Evolutionary conservation across 2,888 invertebrate genomes (phyloP), one percentile per base, ranked within the genome.

Genomic region (Xanthorhoe spadicearia): DNA sequence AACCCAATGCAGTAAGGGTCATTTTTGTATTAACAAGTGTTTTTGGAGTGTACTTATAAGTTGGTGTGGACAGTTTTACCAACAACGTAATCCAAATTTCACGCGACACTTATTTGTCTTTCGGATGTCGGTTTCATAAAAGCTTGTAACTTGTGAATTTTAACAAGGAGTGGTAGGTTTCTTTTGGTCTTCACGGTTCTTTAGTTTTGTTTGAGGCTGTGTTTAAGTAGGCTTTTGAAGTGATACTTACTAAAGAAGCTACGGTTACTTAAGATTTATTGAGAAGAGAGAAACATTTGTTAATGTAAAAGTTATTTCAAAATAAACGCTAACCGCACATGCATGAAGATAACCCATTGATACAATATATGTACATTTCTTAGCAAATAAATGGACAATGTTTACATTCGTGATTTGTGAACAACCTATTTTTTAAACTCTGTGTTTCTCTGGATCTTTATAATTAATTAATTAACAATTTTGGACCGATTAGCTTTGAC

Each of bases 61-160:
- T 74, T 67, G 73, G 77, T 71, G 65, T 74, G 70, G 68, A 66
- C 52, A 81, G 79, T 81, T 84, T 83, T 79, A 81, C 78, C 83
- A 83, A 83, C 82, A 85, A 77, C 74, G 74, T 86, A 83, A 88
- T 85, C 79, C 80, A 80, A 82, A 87, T 89, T 90, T 90, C 83
- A 90, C 90, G 89, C 83, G 81, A 88, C 83, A 88, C 74, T 85
- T 88, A 78, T 90, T 90, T 90, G 90, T 91, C 86, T 90, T 87
- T 85, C 83, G 85, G 78, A 75, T 75, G 69, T 73, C 75, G 74
- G 82, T 77, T 84, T 77, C 59, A 74, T 80, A 88, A 89, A 86
- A 84, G 78, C 74, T 74, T 73, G 70, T 72, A 67, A 83, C 83
- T 81, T 83, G 89, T 90, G 88, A 92, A 86, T 90, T 91, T 86